Conservation (phyloP, 2,113 vertebrate genomes). For the Ptychochromis oligacanthus region DNA sequence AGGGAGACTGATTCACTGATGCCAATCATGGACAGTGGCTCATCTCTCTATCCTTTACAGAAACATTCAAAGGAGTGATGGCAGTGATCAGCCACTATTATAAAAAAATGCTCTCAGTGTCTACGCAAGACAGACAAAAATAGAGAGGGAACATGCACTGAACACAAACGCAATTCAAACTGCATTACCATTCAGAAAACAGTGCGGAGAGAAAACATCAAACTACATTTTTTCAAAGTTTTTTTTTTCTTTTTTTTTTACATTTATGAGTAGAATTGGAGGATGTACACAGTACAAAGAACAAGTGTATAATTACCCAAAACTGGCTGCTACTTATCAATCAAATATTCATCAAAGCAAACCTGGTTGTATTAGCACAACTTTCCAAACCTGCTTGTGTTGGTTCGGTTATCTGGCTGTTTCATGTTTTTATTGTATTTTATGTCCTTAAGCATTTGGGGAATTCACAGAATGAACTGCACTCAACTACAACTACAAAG, state of each 20-base stretch:
- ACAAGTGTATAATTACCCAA: not conserved
- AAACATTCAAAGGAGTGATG: constrained; percentile 15
- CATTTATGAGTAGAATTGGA: constrained; percentile 1
- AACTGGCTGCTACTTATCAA: constrained; percentile 26
- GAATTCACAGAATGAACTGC: constrained; percentile 23
- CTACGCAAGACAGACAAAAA: not conserved
- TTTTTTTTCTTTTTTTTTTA: not conserved
- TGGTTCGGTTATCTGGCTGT: constrained; percentile 23
- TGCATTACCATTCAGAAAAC: not conserved
- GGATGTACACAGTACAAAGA: not conserved
- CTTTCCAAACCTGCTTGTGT: constrained; percentile 19
- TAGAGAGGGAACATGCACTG: not conserved
- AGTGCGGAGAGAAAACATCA: not conserved
- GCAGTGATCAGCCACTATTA: not conserved
- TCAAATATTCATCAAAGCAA: constrained; percentile 39
- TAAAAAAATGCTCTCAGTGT: not conserved
- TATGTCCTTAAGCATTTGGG: not conserved
- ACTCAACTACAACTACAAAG: constrained; percentile 44
- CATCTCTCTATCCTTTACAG: constrained; percentile 17
- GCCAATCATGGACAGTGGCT: constrained; percentile 12
- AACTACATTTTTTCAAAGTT: not conserved
- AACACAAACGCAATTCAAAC: not conserved
- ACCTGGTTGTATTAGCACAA: constrained; percentile 1
- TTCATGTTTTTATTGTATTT: constrained; percentile 20
- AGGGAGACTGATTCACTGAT: constrained; percentile 22